Conservation (phyloP, 2,888 invertebrate genomes). For the Timema cristinae region DNA sequence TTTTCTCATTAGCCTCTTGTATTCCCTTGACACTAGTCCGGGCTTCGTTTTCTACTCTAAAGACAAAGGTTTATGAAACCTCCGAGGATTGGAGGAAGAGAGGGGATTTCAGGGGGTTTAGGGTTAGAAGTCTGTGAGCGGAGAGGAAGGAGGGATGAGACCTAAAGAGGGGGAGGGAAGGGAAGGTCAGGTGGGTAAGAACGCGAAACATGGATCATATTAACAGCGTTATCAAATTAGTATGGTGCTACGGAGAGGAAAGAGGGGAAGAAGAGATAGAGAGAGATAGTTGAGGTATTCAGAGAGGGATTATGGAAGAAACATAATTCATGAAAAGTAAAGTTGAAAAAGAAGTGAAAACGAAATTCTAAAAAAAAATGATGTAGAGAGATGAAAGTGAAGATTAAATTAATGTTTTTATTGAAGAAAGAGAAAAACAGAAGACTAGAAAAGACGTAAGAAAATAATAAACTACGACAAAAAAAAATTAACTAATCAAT, state of each 20-base stretch:
- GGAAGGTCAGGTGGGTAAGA: constrained; percentile 11
- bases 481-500: too few species aligned
- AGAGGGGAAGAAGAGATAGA: not conserved
- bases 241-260: not conserved
- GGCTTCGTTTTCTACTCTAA: constrained; percentile 9
- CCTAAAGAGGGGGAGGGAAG: not conserved
- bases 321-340: constrained; percentile 15
- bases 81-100: not conserved
- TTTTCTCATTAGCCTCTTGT: constrained; percentile 15
- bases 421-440: too few species aligned
- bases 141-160: not conserved
- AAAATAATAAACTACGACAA: too few species aligned
- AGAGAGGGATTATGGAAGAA: constrained; percentile 14
- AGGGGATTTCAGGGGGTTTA: not conserved
- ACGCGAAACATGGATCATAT: constrained; percentile 24
- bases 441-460: too few species aligned
- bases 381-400: too few species aligned
- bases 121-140: not conserved
- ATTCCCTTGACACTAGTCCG: constrained; percentile 1
- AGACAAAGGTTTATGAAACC: constrained; percentile 25
- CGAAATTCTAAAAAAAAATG: constrained; percentile 3
- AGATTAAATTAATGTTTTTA: too few species aligned
- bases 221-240: constrained; percentile 28
- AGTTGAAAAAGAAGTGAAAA: not conserved
- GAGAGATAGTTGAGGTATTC: constrained; percentile 10